These are phyloP conservation scores for Semibalanus balanoides DNA, from an alignment of 1,140 invertebrate species.

Conservation along the genomic window DNA sequence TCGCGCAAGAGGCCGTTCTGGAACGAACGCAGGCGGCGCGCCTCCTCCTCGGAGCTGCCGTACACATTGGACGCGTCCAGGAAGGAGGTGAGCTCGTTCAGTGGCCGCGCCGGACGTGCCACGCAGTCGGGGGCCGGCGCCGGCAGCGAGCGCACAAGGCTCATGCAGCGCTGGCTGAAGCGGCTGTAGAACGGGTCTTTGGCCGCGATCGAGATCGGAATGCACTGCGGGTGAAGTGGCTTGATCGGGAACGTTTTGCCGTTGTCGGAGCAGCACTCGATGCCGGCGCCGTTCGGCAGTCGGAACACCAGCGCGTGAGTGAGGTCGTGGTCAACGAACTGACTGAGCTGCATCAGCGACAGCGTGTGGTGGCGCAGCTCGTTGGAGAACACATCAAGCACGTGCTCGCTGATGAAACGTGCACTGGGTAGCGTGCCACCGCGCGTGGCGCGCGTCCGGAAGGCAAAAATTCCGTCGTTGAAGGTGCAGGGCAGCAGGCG, in stretches of 20 bases:
- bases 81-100: constrained; percentile 76
- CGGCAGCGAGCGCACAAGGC: not conserved
- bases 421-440: constrained; percentile 35
- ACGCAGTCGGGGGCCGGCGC: not conserved
- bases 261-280: constrained; percentile 17
- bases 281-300: constrained; percentile 25
- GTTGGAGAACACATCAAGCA: constrained; percentile 31
- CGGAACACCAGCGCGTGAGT: constrained; percentile 32
- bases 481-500: constrained; percentile 49
- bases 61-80: constrained; percentile 86
- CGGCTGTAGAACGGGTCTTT: constrained; percentile 22
- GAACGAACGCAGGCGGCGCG: constrained; percentile 53
- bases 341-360: constrained; percentile 41
- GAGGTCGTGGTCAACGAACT: constrained; percentile 42
- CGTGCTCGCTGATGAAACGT: constrained; percentile 31
- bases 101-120: constrained; percentile 29
- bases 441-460: constrained; percentile 8
- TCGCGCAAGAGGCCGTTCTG: constrained; percentile 41
- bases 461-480: constrained; percentile 38
- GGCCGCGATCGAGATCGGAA: constrained; percentile 22
- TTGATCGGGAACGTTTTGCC: not conserved
- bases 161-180: constrained; percentile 1
- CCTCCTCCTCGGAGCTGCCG: constrained; percentile 61
- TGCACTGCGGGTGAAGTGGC: constrained; percentile 20
- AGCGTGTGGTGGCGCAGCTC: constrained; percentile 29